Percentiles rank a stretch among this genome's conserved stretches.
Evolutionary conservation across 2,888 invertebrate species (phyloP).

Genomic region (Hylaea fasciaria): DNA sequence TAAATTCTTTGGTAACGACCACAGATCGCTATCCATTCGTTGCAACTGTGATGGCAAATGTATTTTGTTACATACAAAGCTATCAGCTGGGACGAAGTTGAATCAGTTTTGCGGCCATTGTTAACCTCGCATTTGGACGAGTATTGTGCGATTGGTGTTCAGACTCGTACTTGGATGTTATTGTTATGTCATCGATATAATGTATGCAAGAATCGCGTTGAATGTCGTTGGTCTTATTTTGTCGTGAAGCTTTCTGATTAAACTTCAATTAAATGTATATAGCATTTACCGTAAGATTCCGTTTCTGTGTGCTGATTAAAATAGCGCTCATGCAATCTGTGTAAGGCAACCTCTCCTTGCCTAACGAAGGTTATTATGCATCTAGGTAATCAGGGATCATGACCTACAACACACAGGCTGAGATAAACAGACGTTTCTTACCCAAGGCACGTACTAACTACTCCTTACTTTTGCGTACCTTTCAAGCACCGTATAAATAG

Average conservation of each 20-base stretch:
- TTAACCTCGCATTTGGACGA: conserved; percentile 26
- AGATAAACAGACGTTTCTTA: no score
- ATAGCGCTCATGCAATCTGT: no score
- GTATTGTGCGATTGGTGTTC: conserved; percentile 21
- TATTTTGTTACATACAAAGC: conserved; percentile 50
- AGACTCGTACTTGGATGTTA: conserved; percentile 17
- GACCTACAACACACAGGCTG: no score
- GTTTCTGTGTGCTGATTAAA: no score
- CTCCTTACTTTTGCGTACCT: no score
- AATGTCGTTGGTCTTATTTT: neutral
- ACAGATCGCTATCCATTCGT: conserved; percentile 40
- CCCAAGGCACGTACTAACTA: no score
- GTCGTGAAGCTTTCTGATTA: neutral
- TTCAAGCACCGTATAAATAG: no score
- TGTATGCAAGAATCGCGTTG: conserved; percentile 11
- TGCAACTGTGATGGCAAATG: conserved; percentile 46
- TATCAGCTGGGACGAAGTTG: conserved; percentile 47
- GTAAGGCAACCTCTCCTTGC: no score
- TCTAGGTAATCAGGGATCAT: no score
- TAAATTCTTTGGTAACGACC: conserved; percentile 18
- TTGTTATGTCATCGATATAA: conserved; percentile 16
- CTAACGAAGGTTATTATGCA: no score
- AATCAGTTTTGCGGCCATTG: conserved; percentile 49
- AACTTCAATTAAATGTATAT: neutral
- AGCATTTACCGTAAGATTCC: no score